Conservation (phyloP, 2,888 invertebrate genomes). For the Tineola bisselliella region DNA sequence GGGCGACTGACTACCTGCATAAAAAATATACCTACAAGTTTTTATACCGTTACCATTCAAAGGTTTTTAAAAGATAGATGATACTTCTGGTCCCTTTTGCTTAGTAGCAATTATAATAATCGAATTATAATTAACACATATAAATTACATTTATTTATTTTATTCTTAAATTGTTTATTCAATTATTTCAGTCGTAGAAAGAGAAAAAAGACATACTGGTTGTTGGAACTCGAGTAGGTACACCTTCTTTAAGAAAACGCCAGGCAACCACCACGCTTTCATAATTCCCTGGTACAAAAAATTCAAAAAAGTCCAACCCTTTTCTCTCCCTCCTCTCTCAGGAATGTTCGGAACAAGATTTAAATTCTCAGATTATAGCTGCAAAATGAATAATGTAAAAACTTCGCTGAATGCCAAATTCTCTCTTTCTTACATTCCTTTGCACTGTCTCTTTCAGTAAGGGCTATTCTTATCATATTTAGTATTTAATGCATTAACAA, state of each 20-base stretch:
- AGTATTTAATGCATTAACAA: too few relatives aligned
- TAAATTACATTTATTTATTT: neutral
- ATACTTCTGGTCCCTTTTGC: too few relatives aligned
- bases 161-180: neutral
- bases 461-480: too few relatives aligned
- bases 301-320: constrained; percentile 32
- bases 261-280: neutral
- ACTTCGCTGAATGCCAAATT: too few relatives aligned
- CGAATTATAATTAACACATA: neutral
- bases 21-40: neutral
- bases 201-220: neutral
- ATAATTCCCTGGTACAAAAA: constrained; percentile 24
- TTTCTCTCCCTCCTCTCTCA: constrained; percentile 18
- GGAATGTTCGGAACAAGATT: constrained; percentile 9
- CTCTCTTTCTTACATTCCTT: too few relatives aligned
- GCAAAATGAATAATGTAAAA: too few relatives aligned
- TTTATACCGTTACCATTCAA: neutral
- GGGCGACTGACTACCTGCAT: neutral
- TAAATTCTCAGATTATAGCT: too few relatives aligned
- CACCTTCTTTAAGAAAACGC: neutral
- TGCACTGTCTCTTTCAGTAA: too few relatives aligned
- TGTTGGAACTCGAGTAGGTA: neutral
- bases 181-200: neutral
- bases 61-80: too few relatives aligned
- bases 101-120: too few relatives aligned